Conservation (phyloP, 2,113 vertebrate genomes). For the Xiphorhynchus elegans region DNA sequence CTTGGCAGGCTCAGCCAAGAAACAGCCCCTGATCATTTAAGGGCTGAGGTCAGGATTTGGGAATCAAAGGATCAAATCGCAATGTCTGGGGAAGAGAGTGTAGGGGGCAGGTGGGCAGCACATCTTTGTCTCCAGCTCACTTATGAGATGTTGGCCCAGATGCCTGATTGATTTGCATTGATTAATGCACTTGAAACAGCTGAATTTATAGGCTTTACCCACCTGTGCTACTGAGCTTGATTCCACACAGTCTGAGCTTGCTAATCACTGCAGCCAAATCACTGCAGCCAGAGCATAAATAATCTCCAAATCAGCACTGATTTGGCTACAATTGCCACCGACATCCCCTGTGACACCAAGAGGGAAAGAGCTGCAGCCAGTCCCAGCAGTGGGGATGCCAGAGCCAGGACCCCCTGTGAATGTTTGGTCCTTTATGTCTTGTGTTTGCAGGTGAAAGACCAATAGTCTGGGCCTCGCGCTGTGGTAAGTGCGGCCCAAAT, state of each 20-base stretch:
- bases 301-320: background rate
- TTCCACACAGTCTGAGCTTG: background rate
- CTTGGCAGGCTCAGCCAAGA: background rate
- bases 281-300: background rate
- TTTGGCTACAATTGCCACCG: fast-evolving
- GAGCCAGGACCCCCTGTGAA: fast-evolving
- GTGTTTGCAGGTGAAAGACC: constrained; percentile 59
- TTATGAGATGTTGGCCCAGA: background rate
- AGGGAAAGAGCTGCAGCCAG: background rate
- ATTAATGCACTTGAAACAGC: background rate
- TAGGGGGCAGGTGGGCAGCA: fast-evolving
- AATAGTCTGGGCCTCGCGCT: background rate
- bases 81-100: fast-evolving
- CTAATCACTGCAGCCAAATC: background rate
- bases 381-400: background rate
- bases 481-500: constrained; percentile 45
- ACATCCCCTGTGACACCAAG: fast-evolving
- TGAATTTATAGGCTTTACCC: background rate
- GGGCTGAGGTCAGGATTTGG: background rate
- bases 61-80: background rate
- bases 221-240: background rate
- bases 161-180: background rate
- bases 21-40: background rate
- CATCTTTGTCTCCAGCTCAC: background rate
- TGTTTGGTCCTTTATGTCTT: background rate